These are phyloP conservation scores for Leptosomus discolor DNA, from an alignment of 2,113 vertebrate genomes.

Conservation along the genomic window DNA sequence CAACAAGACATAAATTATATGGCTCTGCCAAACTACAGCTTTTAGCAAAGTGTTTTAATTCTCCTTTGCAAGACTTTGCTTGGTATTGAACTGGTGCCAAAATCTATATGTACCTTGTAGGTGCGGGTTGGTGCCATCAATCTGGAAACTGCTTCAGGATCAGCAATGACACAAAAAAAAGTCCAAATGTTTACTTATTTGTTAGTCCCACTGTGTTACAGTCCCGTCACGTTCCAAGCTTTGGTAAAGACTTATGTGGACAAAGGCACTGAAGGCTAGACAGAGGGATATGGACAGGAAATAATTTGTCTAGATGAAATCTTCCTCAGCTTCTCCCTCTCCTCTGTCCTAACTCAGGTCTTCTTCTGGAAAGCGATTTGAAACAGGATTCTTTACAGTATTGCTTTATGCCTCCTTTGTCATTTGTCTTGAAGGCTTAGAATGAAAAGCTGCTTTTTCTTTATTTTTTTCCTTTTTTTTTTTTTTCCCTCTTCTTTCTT, in stretches of 20 bases:
- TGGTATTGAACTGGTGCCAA: neutral
- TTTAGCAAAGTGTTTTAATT: neutral
- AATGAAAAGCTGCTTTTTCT: neutral
- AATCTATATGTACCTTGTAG: neutral
- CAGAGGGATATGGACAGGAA: neutral
- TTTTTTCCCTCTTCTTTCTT: neutral
- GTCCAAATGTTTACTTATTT: neutral
- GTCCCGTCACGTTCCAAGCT: neutral
- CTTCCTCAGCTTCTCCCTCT: neutral
- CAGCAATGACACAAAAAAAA: neutral
- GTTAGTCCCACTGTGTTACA: neutral
- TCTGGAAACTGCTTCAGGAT: neutral
- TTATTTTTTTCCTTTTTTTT: fast-evolving
- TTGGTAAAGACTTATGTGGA: neutral
- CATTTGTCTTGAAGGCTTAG: neutral
- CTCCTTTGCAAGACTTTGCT: neutral
- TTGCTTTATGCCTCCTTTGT: neutral
- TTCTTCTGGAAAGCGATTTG: neutral
- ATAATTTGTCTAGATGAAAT: neutral
- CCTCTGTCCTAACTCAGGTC: neutral
- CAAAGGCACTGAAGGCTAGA: neutral
- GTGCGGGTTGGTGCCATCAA: neutral
- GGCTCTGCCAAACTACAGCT: neutral
- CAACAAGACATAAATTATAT: neutral
- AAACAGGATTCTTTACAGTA: neutral